Conservation (phyloP, 2,113 vertebrate species). For the Cnemophilus loriae region DNA sequence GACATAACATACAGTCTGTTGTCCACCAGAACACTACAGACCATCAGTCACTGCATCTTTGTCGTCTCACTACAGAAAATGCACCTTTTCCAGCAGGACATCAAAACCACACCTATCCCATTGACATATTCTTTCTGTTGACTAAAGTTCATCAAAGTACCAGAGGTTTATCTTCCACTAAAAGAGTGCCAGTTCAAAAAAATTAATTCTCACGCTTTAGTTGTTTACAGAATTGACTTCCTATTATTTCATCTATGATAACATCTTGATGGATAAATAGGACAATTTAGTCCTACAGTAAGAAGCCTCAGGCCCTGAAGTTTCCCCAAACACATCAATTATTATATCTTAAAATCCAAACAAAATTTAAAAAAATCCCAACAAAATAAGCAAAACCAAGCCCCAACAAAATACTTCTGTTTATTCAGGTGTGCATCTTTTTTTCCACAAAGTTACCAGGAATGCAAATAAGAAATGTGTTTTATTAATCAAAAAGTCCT, state of each 20-base stretch:
- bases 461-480: neutral
- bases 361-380: neutral
- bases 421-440: neutral
- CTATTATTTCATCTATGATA: neutral
- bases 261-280: neutral
- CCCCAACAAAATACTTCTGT: neutral
- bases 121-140: neutral
- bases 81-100: neutral
- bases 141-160: neutral
- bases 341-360: neutral
- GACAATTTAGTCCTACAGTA: neutral
- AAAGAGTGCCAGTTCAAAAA: neutral
- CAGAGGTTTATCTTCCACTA: neutral
- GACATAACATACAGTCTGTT: neutral
- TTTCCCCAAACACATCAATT: neutral
- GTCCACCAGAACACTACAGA: neutral
- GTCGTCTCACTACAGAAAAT: neutral
- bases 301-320: neutral
- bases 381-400: neutral
- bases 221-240: neutral
- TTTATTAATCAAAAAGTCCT: neutral
- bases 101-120: neutral
- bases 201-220: neutral
- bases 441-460: neutral
- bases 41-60: neutral